Conservation (phyloP, 1,140 invertebrate genomes). For the Carposina sasakii region DNA sequence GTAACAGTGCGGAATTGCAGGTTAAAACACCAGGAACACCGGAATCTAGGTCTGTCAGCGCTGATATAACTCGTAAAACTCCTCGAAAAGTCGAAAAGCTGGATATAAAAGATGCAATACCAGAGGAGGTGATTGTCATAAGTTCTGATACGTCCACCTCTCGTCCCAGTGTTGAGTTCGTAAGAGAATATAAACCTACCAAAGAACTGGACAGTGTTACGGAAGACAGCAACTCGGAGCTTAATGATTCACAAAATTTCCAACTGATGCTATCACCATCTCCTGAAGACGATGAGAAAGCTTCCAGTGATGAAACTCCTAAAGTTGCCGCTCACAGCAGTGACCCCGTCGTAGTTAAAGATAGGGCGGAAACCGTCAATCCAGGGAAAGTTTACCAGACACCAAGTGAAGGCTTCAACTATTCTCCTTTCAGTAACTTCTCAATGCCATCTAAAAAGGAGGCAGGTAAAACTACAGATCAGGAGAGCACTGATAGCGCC, state of each 20-base stretch:
- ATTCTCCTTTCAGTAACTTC: conserved; percentile 40
- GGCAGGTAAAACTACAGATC: conserved; percentile 45
- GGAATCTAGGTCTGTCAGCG: conserved; percentile 51
- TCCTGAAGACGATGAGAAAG: conserved; percentile 29
- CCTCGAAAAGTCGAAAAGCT: conserved; percentile 26
- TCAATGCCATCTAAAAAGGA: conserved; percentile 35
- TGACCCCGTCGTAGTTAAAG: conserved; percentile 40
- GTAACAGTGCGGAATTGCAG: conserved; percentile 47
- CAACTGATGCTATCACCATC: conserved; percentile 49
- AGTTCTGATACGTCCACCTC: conserved; percentile 28
- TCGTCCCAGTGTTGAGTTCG: conserved; percentile 34
- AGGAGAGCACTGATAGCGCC: conserved; percentile 58
- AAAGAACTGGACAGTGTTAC: conserved; percentile 44
- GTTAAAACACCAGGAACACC: conserved; percentile 49
- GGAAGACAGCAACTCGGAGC: conserved; percentile 37
- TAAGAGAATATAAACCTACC: conserved; percentile 34
- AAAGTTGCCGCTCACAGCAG: conserved; percentile 32
- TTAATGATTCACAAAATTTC: conserved; percentile 61
- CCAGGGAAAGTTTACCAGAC: conserved; percentile 34
- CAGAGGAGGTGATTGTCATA: conserved; percentile 17
- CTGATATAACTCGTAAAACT: conserved; percentile 45
- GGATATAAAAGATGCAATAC: conserved; percentile 20
- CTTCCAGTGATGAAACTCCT: conserved; percentile 20
- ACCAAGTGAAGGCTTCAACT: conserved; percentile 43
- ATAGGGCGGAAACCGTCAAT: conserved; percentile 38